Evolutionary conservation across 2,113 vertebrate species (phyloP).

Genomic region (Piprites chloris): DNA sequence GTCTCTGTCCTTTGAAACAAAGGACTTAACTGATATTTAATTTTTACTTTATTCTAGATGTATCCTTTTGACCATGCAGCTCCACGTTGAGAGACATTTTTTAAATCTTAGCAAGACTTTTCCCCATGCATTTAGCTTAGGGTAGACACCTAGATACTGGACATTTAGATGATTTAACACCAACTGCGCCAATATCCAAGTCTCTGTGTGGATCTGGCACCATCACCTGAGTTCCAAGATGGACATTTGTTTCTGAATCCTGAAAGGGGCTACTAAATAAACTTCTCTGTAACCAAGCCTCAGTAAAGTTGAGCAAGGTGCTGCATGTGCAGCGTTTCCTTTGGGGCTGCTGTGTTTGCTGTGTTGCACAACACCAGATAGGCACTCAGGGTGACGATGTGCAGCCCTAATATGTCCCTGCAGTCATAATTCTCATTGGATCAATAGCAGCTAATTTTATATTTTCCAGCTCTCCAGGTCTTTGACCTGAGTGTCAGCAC

Average conservation of each 20-base stretch:
- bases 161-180: background rate
- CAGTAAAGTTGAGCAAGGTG: background rate
- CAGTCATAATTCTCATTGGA: background rate
- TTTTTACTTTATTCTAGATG: background rate
- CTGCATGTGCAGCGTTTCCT: accelerated
- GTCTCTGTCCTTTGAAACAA: background rate
- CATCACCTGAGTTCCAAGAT: background rate
- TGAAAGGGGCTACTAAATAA: background rate
- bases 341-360: background rate
- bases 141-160: background rate
- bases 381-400: background rate
- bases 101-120: background rate
- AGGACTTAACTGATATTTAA: background rate
- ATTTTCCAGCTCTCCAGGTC: background rate
- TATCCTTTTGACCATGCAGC: background rate
- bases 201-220: background rate
- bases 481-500: background rate
- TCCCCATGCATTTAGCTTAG: background rate
- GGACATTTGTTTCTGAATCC: background rate
- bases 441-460: constrained; percentile 15
- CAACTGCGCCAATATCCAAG: background rate
- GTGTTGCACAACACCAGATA: background rate
- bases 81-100: background rate
- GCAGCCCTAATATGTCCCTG: background rate
- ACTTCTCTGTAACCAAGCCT: background rate